These are phyloP conservation scores for Chaetodon auriga DNA, from an alignment of 2,113 vertebrate genomes.

Conservation along the genomic window DNA sequence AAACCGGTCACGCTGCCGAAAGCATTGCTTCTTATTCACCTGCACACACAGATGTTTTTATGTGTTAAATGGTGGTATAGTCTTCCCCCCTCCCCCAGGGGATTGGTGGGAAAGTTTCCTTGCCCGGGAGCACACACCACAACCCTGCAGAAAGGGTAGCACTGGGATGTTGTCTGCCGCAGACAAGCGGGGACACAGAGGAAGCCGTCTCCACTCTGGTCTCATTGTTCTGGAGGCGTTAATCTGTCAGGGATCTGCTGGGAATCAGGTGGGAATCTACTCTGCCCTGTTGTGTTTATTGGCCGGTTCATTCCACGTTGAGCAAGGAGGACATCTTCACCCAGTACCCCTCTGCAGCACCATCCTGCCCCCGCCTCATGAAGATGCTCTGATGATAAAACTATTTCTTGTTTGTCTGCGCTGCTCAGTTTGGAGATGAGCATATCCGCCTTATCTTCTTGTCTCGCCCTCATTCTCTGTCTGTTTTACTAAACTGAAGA, in stretches of 20 bases:
- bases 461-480: slow-evolving; percentile 54
- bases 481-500: slow-evolving; percentile 62
- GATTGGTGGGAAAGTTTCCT: slow-evolving; percentile 76
- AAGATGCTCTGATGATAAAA: slow-evolving; percentile 70
- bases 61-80: slow-evolving; percentile 34
- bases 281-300: slow-evolving; percentile 65
- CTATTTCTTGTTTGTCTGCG: slow-evolving; percentile 69
- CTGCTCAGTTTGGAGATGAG: slow-evolving; percentile 70
- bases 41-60: slow-evolving; percentile 39
- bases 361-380: slow-evolving; percentile 60
- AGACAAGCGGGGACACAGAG: slow-evolving; percentile 69
- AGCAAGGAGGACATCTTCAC: slow-evolving; percentile 50
- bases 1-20: slow-evolving; percentile 4
- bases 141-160: slow-evolving; percentile 62
- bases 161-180: slow-evolving; percentile 65
- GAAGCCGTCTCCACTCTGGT: slow-evolving; percentile 75
- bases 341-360: slow-evolving; percentile 43
- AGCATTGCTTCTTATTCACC: slow-evolving; percentile 12
- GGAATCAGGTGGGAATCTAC: slow-evolving; percentile 81
- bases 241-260: slow-evolving; percentile 80
- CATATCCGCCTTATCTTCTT: slow-evolving; percentile 64
- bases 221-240: slow-evolving; percentile 82
- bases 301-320: slow-evolving; percentile 31
- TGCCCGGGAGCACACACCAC: slow-evolving; percentile 69
- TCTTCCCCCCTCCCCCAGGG: slow-evolving; percentile 50